Evolutionary conservation across 2,888 invertebrate genomes (phyloP).

Genomic region (Cerastoderma edule): DNA sequence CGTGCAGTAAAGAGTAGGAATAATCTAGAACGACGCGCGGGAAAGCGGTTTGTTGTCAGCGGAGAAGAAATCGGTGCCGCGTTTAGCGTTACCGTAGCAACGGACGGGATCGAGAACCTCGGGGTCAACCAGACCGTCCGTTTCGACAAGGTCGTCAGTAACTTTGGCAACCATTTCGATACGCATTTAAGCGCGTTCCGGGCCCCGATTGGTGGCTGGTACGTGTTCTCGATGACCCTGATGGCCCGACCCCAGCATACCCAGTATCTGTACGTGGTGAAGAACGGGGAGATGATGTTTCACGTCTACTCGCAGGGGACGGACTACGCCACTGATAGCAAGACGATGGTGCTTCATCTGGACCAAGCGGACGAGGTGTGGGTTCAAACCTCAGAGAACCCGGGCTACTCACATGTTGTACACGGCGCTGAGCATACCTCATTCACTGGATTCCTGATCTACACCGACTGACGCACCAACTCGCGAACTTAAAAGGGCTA

Average conservation of each 20-base stretch:
- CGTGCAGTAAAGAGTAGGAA: no score
- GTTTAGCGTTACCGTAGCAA: conserved; percentile 4
- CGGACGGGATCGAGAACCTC: not conserved
- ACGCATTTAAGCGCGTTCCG: not conserved
- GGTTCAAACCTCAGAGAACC: conserved; percentile 6
- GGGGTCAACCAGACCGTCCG: conserved; percentile 12
- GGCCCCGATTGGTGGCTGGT: conserved; percentile 1
- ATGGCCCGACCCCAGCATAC: conserved; percentile 1
- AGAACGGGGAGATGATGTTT: conserved; percentile 2
- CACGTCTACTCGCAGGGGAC: conserved; percentile 2
- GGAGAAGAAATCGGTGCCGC: not conserved
- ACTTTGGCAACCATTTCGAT: conserved; percentile 13
- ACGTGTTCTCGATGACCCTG: conserved; percentile 7
- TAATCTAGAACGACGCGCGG: no score
- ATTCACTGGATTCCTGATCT: conserved; percentile 15
- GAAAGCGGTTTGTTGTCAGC: no score
- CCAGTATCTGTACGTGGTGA: conserved; percentile 7
- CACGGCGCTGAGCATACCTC: conserved; percentile 15
- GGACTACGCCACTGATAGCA: conserved; percentile 7
- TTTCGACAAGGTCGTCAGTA: conserved; percentile 13
- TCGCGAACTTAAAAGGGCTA: not conserved
- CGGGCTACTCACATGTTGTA: not conserved
- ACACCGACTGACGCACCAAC: no score
- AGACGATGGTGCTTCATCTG: conserved; percentile 19
- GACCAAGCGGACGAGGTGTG: conserved; percentile 3